phyloP scores from a whole-genome alignment of 1,140 invertebrate species.

The Saxidomus purpurata region DNA sequence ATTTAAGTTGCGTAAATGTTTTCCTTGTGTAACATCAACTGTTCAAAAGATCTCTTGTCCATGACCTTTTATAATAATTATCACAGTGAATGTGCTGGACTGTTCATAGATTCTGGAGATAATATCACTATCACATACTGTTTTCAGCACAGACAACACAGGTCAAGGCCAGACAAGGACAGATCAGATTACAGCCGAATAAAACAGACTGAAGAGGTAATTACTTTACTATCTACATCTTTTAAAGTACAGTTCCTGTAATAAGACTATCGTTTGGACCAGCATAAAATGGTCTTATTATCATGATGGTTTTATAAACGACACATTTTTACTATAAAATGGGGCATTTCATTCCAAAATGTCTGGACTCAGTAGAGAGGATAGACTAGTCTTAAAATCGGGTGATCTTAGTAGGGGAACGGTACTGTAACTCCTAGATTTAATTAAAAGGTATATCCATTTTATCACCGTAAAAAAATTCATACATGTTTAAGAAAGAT shows the following conservation, averaged over 20 bases:
- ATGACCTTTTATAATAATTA: too few relatives aligned
- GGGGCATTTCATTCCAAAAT: too few relatives aligned
- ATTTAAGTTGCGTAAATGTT: too few relatives aligned
- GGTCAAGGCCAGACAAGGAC: neutral
- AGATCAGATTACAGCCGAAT: neutral
- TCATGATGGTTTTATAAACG: neutral
- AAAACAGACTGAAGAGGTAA: slow-evolving; percentile 23
- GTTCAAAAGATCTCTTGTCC: too few relatives aligned
- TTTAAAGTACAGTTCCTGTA: neutral
- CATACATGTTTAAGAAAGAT: neutral
- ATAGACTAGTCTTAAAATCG: neutral
- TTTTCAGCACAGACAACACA: slow-evolving; percentile 15
- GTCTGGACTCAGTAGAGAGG: neutral
- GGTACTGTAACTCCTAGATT: too few relatives aligned
- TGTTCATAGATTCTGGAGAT: neutral
- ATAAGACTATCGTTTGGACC: too few relatives aligned
- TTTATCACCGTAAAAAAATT: neutral
- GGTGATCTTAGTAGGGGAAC: too few relatives aligned
- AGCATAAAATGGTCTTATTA: too few relatives aligned
- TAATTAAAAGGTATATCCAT: too few relatives aligned
- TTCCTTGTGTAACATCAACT: too few relatives aligned
- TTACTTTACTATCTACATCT: neutral
- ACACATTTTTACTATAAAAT: neutral
- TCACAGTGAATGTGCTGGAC: neutral
- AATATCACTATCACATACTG: neutral